Conservation (phyloP, 2,113 vertebrate genomes). For the Prunella himalayana region DNA sequence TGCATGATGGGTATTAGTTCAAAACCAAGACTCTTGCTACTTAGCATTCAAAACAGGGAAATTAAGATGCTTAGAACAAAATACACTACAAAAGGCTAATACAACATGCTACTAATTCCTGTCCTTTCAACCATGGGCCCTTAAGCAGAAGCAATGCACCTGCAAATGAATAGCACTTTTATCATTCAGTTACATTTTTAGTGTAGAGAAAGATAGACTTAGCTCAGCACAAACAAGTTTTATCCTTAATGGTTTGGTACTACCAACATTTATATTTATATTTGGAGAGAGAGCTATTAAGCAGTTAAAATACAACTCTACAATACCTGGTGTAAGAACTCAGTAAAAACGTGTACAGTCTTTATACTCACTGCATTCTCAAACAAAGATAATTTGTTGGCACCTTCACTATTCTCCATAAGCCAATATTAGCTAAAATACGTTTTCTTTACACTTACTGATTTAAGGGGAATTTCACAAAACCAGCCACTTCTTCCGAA, state of each 20-base stretch:
- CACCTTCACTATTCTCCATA: background rate
- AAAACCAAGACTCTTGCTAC: constrained; percentile 95
- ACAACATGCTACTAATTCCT: constrained; percentile 97
- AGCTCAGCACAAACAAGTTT: constrained; percentile 88
- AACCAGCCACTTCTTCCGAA: background rate
- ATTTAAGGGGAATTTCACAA: background rate
- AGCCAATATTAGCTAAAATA: constrained; percentile 9
- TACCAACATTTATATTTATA: constrained; percentile 85
- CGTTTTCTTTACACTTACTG: background rate
- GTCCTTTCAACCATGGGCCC: constrained; percentile 92
- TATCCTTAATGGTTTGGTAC: constrained; percentile 80
- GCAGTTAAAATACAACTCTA: constrained; percentile 73
- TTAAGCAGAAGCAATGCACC: constrained; percentile 99
- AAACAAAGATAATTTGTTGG: constrained; percentile 45
- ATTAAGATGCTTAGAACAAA: constrained; percentile 99
- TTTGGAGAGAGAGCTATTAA: constrained; percentile 72
- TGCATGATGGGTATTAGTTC: constrained; percentile 97
- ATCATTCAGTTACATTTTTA: constrained; percentile 90
- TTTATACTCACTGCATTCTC: constrained; percentile 19
- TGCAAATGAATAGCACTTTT: constrained; percentile 99
- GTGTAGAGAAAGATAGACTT: constrained; percentile 79
- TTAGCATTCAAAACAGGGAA: constrained; percentile 99
- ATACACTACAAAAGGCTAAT: constrained; percentile 99
- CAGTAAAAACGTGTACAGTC: constrained; percentile 29
- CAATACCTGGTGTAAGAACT: constrained; percentile 36